A percentile compares a stretch with the other conserved stretches of the same genome.
Conservation (phyloP, 2,113 vertebrate genomes). For the Girardinichthys multiradiatus region DNA sequence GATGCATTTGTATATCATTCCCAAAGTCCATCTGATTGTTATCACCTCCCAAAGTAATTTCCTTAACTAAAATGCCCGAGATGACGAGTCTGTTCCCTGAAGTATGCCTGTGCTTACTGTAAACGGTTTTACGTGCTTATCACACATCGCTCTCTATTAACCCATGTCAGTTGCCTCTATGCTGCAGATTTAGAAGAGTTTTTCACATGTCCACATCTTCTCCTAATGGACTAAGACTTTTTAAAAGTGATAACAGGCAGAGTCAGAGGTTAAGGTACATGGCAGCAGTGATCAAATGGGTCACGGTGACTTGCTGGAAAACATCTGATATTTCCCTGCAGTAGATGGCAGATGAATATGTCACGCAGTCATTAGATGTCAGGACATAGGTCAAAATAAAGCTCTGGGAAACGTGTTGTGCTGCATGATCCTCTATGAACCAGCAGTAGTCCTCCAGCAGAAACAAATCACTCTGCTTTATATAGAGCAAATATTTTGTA, state of each 20-base stretch:
- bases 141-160: conserved; percentile 34
- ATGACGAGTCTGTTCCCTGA: conserved; percentile 44
- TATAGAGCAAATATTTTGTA: conserved; percentile 34
- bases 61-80: conserved; percentile 46
- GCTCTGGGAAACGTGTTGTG: conserved; percentile 37
- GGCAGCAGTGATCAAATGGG: conserved; percentile 15
- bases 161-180: conserved; percentile 9
- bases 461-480: conserved; percentile 33
- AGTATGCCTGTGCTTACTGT: conserved; percentile 26
- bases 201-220: background rate
- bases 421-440: conserved; percentile 28
- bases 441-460: conserved; percentile 7
- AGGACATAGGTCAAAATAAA: conserved; percentile 41
- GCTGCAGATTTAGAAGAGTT: conserved; percentile 1
- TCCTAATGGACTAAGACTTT: background rate
- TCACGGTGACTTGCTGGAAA: conserved; percentile 24
- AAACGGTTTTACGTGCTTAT: conserved; percentile 59
- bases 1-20: conserved; percentile 49
- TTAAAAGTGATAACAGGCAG: background rate
- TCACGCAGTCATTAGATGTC: conserved; percentile 20
- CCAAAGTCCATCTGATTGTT: conserved; percentile 59
- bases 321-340: conserved; percentile 10
- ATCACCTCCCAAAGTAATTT: conserved; percentile 64
- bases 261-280: conserved; percentile 34
- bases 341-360: conserved; percentile 1